These are phyloP conservation scores for Pao palembangensis DNA, from an alignment of 2,113 vertebrate genomes.

Conservation along the genomic window DNA sequence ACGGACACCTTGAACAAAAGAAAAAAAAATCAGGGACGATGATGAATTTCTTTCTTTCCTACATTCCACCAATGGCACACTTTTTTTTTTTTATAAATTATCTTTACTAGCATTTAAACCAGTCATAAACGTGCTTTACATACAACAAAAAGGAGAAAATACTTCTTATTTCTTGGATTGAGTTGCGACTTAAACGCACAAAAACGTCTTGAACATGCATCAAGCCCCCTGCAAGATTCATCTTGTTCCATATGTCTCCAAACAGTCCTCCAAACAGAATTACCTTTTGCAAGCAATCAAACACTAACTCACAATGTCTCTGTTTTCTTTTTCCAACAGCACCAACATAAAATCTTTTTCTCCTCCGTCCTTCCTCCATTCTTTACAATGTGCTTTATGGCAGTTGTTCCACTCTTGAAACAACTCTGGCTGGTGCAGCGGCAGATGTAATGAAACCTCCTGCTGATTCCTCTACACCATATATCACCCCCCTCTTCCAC, in stretches of 20 bases:
- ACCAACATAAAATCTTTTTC: neutral
- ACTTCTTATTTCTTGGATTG: no score
- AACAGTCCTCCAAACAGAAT: conserved; percentile 6
- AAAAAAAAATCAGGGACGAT: neutral
- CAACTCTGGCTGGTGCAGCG: conserved; percentile 35
- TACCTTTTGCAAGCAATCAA: conserved; percentile 35
- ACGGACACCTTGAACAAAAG: conserved; percentile 84
- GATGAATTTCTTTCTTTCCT: neutral
- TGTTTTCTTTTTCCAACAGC: conserved; percentile 12
- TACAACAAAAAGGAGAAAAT: no score
- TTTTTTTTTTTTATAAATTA: no score
- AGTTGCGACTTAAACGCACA: no score
- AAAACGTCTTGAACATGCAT: no score
- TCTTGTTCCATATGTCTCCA: no score
- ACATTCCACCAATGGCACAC: no score
- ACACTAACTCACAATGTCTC: neutral
- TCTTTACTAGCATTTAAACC: no score
- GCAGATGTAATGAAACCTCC: conserved; percentile 58
- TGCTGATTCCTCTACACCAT: conserved; percentile 52
- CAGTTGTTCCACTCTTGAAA: conserved; percentile 28
- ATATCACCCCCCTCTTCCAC: conserved; percentile 48
- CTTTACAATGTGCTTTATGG: conserved; percentile 26
- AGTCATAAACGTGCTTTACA: no score
- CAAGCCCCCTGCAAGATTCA: no score
- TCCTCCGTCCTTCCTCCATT: neutral